Percentiles rank a stretch among this genome's conserved stretches.
These are phyloP conservation scores for Zoroaster sp. DNA, from an alignment of 53 echinoderm and acorn worm genomes.

Conservation along the genomic window DNA sequence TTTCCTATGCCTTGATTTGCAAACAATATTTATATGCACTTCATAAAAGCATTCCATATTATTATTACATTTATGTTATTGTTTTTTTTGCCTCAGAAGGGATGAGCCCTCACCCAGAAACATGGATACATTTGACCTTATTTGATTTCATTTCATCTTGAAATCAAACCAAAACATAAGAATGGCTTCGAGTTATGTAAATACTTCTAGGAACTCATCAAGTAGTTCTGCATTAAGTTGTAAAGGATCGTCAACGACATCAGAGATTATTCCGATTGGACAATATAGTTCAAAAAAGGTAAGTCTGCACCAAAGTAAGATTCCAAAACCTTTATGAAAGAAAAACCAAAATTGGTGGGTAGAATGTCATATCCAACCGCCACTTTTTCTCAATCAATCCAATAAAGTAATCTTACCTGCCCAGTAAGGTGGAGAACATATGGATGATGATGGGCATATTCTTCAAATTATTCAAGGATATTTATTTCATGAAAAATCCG, in stretches of 20 bases:
- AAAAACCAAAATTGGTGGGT: no score
- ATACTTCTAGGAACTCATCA: constrained; percentile 11
- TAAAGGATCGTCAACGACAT: constrained; percentile 19
- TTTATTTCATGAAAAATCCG: no score
- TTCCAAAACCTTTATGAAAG: no score
- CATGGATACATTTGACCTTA: background rate
- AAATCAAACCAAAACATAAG: background rate
- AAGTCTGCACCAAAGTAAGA: background rate
- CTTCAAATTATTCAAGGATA: no score
- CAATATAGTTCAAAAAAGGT: constrained; percentile 86
- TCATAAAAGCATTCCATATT: no score
- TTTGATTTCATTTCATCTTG: background rate
- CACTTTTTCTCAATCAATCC: background rate
- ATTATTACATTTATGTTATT: background rate
- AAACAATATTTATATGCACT: background rate
- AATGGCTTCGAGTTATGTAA: constrained; percentile 28
- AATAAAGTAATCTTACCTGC: background rate
- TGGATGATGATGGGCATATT: background rate
- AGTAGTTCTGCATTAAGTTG: constrained; percentile 9
- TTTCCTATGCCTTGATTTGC: background rate
- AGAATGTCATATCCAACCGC: background rate
- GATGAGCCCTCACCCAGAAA: background rate
- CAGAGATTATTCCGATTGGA: constrained; percentile 74
- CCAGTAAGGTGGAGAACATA: background rate
- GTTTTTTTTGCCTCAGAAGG: background rate